These are phyloP conservation scores for Botrylloides violaceus DNA, from an alignment of 23 tunicate species.

Conservation along the genomic window DNA sequence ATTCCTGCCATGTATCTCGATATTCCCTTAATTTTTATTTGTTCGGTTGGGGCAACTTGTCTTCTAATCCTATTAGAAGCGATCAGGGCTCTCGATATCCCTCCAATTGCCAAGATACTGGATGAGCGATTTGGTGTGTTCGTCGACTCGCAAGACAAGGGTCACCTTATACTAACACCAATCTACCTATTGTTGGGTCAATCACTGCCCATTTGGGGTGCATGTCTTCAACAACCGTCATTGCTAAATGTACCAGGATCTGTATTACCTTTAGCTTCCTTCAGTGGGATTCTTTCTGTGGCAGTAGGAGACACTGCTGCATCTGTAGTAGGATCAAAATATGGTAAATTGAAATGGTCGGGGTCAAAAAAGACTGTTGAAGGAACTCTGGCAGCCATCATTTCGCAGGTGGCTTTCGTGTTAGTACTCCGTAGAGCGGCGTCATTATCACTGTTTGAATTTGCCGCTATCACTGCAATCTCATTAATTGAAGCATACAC, in stretches of 20 bases:
- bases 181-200: slow-evolving; percentile 59
- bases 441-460: neutral
- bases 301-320: slow-evolving; percentile 93
- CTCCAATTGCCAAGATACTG: slow-evolving; percentile 41
- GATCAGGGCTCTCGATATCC: slow-evolving; percentile 41
- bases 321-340: slow-evolving; percentile 67
- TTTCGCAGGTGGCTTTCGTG: slow-evolving; percentile 27
- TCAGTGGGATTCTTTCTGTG: slow-evolving; percentile 79
- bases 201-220: slow-evolving; percentile 78
- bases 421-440: neutral
- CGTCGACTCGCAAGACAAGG: slow-evolving; percentile 59
- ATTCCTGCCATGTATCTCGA: slow-evolving; percentile 71
- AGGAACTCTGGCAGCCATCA: slow-evolving; percentile 57
- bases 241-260: neutral
- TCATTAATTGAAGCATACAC: slow-evolving; percentile 68
- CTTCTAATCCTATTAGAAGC: slow-evolving; percentile 27
- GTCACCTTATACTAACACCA: slow-evolving; percentile 63
- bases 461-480: slow-evolving; percentile 26
- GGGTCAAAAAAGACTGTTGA: slow-evolving; percentile 57
- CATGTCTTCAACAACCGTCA: slow-evolving; percentile 28
- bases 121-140: slow-evolving; percentile 19
- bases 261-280: slow-evolving; percentile 30
- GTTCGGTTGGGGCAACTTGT: slow-evolving; percentile 36
- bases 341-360: slow-evolving; percentile 45
- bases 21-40: slow-evolving; percentile 37